A percentile compares a stretch with the other conserved stretches of the same genome.
phyloP scores from a whole-genome alignment of 2,888 invertebrate genomes.

The Xestoiulus laeticollis region DNA sequence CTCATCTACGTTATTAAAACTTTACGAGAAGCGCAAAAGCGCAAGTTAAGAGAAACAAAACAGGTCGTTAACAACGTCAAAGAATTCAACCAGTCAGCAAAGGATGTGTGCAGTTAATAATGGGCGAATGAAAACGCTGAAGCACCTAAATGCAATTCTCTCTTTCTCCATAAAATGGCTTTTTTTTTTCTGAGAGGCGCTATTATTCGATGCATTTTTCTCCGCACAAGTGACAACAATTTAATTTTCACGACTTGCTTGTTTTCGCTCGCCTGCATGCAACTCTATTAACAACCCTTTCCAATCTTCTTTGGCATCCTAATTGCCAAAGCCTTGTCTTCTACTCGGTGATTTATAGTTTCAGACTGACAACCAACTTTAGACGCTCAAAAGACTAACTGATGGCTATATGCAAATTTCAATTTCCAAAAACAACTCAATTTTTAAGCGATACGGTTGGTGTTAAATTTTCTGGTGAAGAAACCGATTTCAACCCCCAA shows the following conservation, averaged over 20 bases:
- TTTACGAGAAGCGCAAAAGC: slow-evolving; percentile 15
- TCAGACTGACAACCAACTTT: slow-evolving; percentile 44
- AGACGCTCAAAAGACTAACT: background rate
- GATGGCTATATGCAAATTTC: background rate
- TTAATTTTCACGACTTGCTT: slow-evolving; percentile 48
- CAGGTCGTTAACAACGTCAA: slow-evolving; percentile 34
- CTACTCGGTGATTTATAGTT: slow-evolving; percentile 50
- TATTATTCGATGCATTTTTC: slow-evolving; percentile 36
- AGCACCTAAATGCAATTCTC: slow-evolving; percentile 1
- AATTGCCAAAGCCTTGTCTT: slow-evolving; percentile 49
- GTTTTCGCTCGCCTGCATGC: slow-evolving; percentile 29
- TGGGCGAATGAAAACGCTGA: slow-evolving; percentile 11
- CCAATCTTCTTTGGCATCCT: slow-evolving; percentile 49
- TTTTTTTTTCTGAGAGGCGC: background rate
- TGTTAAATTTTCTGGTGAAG: background rate
- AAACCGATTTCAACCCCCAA: background rate
- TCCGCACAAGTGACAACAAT: slow-evolving; percentile 44
- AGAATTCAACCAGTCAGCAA: slow-evolving; percentile 34
- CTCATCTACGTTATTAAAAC: background rate
- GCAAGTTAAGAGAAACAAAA: slow-evolving; percentile 30
- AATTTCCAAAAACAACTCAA: background rate
- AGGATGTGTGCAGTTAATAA: slow-evolving; percentile 22
- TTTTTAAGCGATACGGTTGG: background rate
- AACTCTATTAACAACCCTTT: slow-evolving; percentile 42
- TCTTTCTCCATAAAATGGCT: background rate